Evolutionary conservation across 2,113 vertebrate species (phyloP), one percentile per base, ranked within the genome.

Genomic region (Spea bombifrons): DNA sequence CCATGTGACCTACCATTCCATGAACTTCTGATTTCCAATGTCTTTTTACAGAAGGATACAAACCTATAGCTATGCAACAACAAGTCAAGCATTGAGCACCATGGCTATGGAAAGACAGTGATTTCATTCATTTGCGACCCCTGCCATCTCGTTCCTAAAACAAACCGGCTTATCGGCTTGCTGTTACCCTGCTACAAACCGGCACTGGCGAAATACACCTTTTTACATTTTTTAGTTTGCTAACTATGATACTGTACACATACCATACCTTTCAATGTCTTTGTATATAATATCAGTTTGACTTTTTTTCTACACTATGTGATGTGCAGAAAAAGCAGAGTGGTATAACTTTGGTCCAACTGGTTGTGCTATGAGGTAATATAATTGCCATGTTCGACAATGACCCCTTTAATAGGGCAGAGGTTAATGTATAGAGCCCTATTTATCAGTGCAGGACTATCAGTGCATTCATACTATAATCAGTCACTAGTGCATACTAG

Each of bases 361-460:
- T 59, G 55, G 15, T 59, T 9, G 55, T 59, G 55, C 10, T 59
- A 6, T 77, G 75, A 77, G 75, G 75, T 77, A 77, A 45, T 53
- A 70, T 61, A 55, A 55, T 77, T 77, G 70, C 52, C 67, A 70
- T 61, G 67, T 77, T 77, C 61, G 66, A 53, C 55, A 61, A 47
- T 55, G 49, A 76, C 50, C 30, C 48, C 66, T 53, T 67, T 48
- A 45, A 16, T 44, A 75, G 48, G 12, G 66, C 44, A 7, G 52
- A 66, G 65, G 73, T 75, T 75, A 75, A 63, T 65, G 73, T 61
- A 66, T 43, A 75, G 45, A 76, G 57, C 48, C 12, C 47, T 66
- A 12, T 75, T 49, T 59, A 66, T 76, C 75, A 76, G 75, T 76
- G 75, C 75, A 76, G 16, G 30, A 67, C 67, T 69, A 76, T 76